Base-by-base conservation (phyloP, 2,888 invertebrate species). In the Plebejus melissa region DNA sequence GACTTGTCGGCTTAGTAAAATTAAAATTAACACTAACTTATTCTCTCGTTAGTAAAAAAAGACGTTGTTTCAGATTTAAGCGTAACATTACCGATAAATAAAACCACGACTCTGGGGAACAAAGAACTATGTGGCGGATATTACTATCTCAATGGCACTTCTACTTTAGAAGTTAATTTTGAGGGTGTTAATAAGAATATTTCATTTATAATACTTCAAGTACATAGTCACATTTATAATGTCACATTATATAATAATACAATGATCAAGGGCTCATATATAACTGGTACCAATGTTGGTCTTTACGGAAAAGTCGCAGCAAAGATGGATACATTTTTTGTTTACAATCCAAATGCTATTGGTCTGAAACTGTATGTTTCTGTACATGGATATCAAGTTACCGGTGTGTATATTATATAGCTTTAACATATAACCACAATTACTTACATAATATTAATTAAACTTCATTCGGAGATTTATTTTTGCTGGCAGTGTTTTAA, bases 221-320 rank as follows among this genome's bases (percentile, higher is more conserved):
- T 94, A 4, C 96, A 97, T 83, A 93, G 94, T 74, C 94, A 94
- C 79, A 80, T 94, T 16, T 85, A 94, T 77, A 94, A 95, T 84
- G 83, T 96, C 0, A 94, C 94, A 0, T 81, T 96, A 58, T 94
- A 94, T 38, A 94, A 90, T 77, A 85, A 83, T 74, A 83, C 82
- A 0, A 79, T 84, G 41, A 80, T 78, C 16, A 79, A 79, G 0
- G 85, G 87, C n/a, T 87, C 86, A 16, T 85, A 82, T 77, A 86
- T 95, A 2, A 90, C 82, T 16, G 96, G 96, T 0, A 94, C 94
- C 1, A 96, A 96, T 86, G 79, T 96, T 69, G 96, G 96, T 9
- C 85, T 96, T 16, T 87, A 90, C 75, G 86, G 86, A 75, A 77
- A 79, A 38, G 80, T 90, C 0, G 81, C 85, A 69, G 79, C 86